Percentiles rank a stretch among this genome's conserved stretches.
Conservation (phyloP, 2,888 invertebrate species). For the Epinotia demarniana region DNA sequence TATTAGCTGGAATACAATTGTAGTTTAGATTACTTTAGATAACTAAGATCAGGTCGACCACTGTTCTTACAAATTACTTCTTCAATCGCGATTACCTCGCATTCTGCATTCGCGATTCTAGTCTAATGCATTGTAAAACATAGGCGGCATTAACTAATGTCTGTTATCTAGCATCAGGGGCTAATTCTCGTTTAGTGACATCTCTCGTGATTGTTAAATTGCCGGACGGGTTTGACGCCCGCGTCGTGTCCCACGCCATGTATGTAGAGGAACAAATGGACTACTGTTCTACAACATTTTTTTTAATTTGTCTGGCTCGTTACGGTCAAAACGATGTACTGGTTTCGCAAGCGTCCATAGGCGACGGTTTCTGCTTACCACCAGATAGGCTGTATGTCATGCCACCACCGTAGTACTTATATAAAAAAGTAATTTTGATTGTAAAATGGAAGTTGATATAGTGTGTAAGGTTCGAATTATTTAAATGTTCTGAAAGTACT, state of each 20-base stretch:
- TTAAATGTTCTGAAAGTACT: neutral
- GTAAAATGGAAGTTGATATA: too few species aligned
- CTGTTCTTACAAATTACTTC: conserved; percentile 26
- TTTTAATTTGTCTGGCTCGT: too few species aligned
- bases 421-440: too few species aligned
- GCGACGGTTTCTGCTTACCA: too few species aligned
- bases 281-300: conserved; percentile 26
- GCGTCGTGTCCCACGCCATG: conserved; percentile 63
- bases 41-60: conserved; percentile 5
- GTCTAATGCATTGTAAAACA: conserved; percentile 38
- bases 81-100: conserved; percentile 23
- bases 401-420: too few species aligned
- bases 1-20: neutral
- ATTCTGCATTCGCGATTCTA: conserved; percentile 14
- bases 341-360: too few species aligned
- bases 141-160: conserved; percentile 51
- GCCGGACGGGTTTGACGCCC: conserved; percentile 72
- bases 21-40: neutral
- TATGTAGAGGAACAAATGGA: conserved; percentile 49
- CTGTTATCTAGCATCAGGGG: conserved; percentile 57
- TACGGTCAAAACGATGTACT: too few species aligned
- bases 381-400: too few species aligned
- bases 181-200: conserved; percentile 59
- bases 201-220: conserved; percentile 75
- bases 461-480: too few species aligned